Conservation (phyloP, 1,140 invertebrate genomes). For the Colletes gigas region DNA sequence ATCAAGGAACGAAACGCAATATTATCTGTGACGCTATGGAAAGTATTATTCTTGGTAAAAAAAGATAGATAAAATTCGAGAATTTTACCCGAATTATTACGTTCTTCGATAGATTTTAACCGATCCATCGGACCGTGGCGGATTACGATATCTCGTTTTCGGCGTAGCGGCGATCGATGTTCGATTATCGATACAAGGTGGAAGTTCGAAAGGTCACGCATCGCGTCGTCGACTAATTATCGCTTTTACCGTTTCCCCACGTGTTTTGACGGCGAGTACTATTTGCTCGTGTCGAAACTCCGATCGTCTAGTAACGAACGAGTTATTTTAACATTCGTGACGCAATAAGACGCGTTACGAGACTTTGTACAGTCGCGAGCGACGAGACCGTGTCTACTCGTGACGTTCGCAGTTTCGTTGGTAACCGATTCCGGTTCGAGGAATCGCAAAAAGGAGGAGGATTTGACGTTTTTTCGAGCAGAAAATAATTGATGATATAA, state of each 20-base stretch:
- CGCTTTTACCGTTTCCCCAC: not conserved
- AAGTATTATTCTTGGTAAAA: too few species aligned
- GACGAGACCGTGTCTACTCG: not conserved
- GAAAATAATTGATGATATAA: not conserved
- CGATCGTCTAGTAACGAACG: not conserved
- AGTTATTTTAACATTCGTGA: slow-evolving; percentile 33
- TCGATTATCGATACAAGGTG: not conserved
- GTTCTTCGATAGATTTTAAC: too few species aligned
- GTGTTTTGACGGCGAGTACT: not conserved
- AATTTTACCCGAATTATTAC: too few species aligned
- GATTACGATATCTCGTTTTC: not conserved
- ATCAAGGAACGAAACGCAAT: too few species aligned
- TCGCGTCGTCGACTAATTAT: not conserved
- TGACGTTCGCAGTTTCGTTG: slow-evolving; percentile 18
- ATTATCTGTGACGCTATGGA: too few species aligned
- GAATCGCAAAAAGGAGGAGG: too few species aligned
- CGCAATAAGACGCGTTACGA: slow-evolving; percentile 10
- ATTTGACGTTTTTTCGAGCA: too few species aligned
- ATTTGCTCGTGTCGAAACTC: slow-evolving; percentile 7
- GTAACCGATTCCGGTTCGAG: too few species aligned
- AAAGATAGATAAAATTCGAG: too few species aligned
- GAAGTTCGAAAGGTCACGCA: not conserved
- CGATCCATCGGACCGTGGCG: not conserved
- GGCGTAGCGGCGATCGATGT: too few species aligned
- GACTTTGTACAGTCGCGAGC: slow-evolving; percentile 24